Percentiles rank a stretch among this genome's conserved stretches.
phyloP scores from a whole-genome alignment of 1,140 invertebrate species.

The Heterodera schachtii region DNA sequence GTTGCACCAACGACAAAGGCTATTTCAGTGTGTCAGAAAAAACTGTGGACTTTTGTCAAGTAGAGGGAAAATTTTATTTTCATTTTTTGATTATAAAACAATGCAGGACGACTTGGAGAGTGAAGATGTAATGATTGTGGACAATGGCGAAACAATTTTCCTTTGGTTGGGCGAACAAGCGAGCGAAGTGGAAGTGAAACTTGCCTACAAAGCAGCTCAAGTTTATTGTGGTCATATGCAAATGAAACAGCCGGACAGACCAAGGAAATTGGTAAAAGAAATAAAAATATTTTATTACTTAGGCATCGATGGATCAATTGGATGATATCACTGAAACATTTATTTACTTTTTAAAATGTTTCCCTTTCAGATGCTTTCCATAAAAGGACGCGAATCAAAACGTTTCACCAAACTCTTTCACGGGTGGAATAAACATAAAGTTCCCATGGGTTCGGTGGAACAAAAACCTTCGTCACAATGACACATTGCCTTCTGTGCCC shows the following conservation, averaged over 20 bases:
- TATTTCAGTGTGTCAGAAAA: conserved; percentile 99
- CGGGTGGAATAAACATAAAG: conserved; percentile 79
- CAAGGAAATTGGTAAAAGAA: conserved; percentile 76
- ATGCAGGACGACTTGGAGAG: conserved; percentile 92
- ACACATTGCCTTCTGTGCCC: neutral
- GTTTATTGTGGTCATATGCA: conserved; percentile 97
- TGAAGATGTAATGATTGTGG: conserved; percentile 99
- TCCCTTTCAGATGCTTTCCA: conserved; percentile 75
- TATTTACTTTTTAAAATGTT: no score
- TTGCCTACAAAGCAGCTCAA: conserved; percentile 97
- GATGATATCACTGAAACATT: no score
- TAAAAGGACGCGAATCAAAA: conserved; percentile 92
- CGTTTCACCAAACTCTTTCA: conserved; percentile 98
- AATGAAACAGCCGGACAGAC: conserved; percentile 87
- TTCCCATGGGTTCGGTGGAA: conserved; percentile 43
- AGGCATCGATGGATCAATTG: no score
- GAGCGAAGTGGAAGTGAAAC: conserved; percentile 97
- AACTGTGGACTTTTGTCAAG: conserved; percentile 99
- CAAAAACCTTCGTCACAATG: neutral
- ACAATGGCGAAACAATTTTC: conserved; percentile 96
- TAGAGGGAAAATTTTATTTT: conserved; percentile 62
- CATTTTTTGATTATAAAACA: neutral
- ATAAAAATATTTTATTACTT: no score
- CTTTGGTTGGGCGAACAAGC: conserved; percentile 90
- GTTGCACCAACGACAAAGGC: conserved; percentile 98